Base-by-base conservation (phyloP, 1,140 invertebrate species). In the Apolygus lucorum region DNA sequence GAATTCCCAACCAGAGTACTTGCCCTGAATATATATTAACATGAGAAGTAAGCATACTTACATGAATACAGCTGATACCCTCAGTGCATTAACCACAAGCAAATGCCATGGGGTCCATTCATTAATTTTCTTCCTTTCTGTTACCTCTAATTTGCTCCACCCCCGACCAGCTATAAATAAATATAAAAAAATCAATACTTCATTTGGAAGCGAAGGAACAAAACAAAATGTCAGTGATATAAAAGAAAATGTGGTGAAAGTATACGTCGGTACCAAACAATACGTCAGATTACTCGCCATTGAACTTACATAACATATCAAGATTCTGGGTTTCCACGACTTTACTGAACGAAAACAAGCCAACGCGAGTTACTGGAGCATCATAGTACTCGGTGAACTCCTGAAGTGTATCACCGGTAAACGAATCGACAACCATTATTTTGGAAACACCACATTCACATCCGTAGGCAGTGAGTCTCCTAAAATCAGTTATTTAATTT, bases 401-500 rank as follows among this genome's bases (percentile, higher is more conserved):
- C 67, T 79, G 77, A 8, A 81, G 68, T 28, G 87, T 78, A 74
- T 81, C 78, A 62, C 81, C 77, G 27, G 78, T 81, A 71, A 76
- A 74, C 1, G 80, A 77, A 73, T 86, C 79, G 4, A 87, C 80
- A 70, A 83, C 75, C 28, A 80, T 76, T 14, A 88, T 74, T 74
- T 80, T 80, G 8, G 88, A 78, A 64, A 81, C 78, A 21, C 88
- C 87, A 81, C 83, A 84, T 78, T 88, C 84, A 78, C 85, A 86
- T 4, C 84, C 85, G 67, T 85, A 76, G n/a, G 82, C 84, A 24
- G 85, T 84, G 42, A 88, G 70, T 74, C 86, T 76, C 73, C 83
- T 85, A 72, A 70, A 78, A 73, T 73, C 17, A 42, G 17, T 8
- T 42, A 42, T n/a, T n/a, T n/a, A n/a, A n/a, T n/a, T n/a, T n/a